Base-by-base conservation (phyloP, 37 sponge, comb jelly and placozoan genomes). In the Agelas oroides region DNA sequence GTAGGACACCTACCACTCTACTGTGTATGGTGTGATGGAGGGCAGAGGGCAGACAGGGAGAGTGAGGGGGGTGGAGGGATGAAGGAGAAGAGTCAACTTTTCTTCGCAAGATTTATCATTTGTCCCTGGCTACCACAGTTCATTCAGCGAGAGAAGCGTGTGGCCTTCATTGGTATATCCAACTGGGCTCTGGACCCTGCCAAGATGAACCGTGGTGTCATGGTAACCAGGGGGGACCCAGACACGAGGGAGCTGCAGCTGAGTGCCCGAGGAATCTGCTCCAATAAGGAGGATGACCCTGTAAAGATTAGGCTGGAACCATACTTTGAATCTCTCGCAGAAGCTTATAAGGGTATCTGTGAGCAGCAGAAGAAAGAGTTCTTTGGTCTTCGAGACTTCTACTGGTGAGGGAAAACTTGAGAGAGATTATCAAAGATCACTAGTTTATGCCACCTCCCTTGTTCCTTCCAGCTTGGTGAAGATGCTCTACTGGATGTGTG, bases 151-250 rank as follows among this genome's bases (percentile, higher is more conserved):
- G 61, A 89, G 60, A 65, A 94, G 56, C 73, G 95, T 70, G 97
- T 97, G 1, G 95, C 95, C 1, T 97, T 97, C 68, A 89, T 97
- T 81, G 99, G 99, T 25, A 94, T 98, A 1, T 98, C 99, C 27
- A 98, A 98, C 84, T 98, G 99, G 99, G 94, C 99, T 14, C 87
- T 98, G 25, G 99, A 98, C 76, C 96, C 99, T 34, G 99, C 99
- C 35, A 98, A 98, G 81, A 98, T 98, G 99, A 98, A 98, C 78
- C 60, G 99, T 76, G 99, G 99, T 35, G 90, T 97, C 32, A 94
- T 94, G 91, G 83, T 97, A 17, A 90, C 90, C 32, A 90, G 97
- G 78, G 95, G 93, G 65, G 84, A 87, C 33, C 97, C 97, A 41
- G 82, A 79, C 66, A 53, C 21, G 23, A 60, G 86, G 1, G 95